Evolutionary conservation across 2,113 vertebrate genomes (phyloP), one percentile per base, ranked within the genome.

Genomic region (Limanda limanda): DNA sequence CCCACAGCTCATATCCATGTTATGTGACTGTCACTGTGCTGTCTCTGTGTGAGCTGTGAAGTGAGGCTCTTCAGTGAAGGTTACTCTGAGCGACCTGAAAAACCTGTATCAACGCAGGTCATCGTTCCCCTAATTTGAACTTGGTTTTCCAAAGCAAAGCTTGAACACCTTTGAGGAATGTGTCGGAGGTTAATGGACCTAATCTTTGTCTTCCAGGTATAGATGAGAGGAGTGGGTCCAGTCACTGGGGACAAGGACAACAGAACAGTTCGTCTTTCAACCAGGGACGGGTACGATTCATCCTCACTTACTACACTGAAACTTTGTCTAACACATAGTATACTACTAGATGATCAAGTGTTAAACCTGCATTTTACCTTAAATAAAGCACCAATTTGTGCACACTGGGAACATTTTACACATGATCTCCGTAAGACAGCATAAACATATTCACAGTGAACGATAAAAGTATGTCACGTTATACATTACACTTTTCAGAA

Each of bases 251-350:
- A 71, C 58, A 94, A 25, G 93, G 94, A 81, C 96, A 98, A 81
- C 96, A 97, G 88, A 96, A 93, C 91, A 96, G 94, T 86, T 93
- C 96, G 61, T 93, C 97, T 1, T 98, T 97, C 73, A 95, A 95
- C 92, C 96, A 97, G 79, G 91, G 95, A 89, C 94, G 96, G 96
- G 98, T 99, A 95, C 88, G 81, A 31, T 59, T 67, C 52, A 58
- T 82, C 47, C 9, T 57, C 3, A 35, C 45, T 62, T 65, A 57
- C 18, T 77, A 35, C 54, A 59, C 14, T 67, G 7, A 67, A 57
- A 9, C 51, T 54, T 9, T 59, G n/a, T 51, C 5, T 48, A 17
- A 52, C 48, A 13, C n/a, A 13, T 20, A 1, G 5, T 31, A 31
- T 31, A 31, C 31, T 31, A 31, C 7, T 5, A 31, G 31, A 31